These are phyloP conservation scores for Neuroscelio doddi DNA, from an alignment of 2,888 invertebrate genomes.

Conservation along the genomic window DNA sequence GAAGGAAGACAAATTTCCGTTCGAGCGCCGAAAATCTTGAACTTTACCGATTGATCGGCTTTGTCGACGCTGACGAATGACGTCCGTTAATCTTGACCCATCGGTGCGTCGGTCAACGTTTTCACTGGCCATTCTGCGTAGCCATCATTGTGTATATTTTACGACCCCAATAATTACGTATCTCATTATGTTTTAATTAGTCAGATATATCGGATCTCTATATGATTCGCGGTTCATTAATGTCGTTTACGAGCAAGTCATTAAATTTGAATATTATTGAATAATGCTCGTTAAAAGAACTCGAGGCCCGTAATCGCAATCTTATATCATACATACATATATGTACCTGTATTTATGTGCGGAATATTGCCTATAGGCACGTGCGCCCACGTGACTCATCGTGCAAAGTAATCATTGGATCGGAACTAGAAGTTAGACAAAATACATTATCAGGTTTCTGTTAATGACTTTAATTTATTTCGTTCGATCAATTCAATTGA, in stretches of 20 bases:
- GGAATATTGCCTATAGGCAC: conserved; percentile 33
- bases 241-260: conserved; percentile 64
- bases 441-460: conserved; percentile 33
- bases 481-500: conserved; percentile 8
- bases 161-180: conserved; percentile 65
- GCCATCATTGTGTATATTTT: conserved; percentile 53
- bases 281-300: conserved; percentile 62
- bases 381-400: conserved; percentile 38
- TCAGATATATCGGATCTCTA: conserved; percentile 47
- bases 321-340: conserved; percentile 30
- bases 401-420: conserved; percentile 24
- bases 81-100: conserved; percentile 49
- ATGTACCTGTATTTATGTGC: conserved; percentile 19
- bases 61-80: conserved; percentile 54
- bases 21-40: conserved; percentile 37
- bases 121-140: conserved; percentile 31
- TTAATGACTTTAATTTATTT: conserved; percentile 39
- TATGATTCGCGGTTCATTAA: conserved; percentile 62
- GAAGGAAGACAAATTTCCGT: conserved; percentile 33
- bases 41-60: conserved; percentile 23
- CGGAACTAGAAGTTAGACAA: conserved; percentile 24
- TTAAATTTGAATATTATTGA: conserved; percentile 67
- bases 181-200: conserved; percentile 71
- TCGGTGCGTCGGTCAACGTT: conserved; percentile 19
- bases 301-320: conserved; percentile 48